Conservation (phyloP, 2,888 invertebrate genomes). For the Leptinotarsa haldemani region DNA sequence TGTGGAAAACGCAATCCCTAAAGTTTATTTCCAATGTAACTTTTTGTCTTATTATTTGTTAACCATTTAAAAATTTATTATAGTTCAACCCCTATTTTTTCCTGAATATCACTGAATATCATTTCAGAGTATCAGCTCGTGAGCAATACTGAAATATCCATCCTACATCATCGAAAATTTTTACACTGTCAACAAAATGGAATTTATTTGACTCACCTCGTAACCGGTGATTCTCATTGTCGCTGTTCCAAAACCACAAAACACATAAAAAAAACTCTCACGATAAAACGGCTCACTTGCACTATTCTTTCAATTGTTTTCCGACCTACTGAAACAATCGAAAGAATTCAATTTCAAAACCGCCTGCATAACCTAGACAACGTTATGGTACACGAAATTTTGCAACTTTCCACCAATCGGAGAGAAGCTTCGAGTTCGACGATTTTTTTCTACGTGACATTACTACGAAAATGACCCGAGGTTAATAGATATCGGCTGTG, state of each 20-base stretch:
- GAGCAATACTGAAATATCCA: too few species aligned
- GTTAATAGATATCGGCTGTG: constrained; percentile 30
- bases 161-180: too few species aligned
- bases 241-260: constrained; percentile 1
- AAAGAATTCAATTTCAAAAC: constrained; percentile 32
- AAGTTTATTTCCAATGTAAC: too few species aligned
- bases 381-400: constrained; percentile 29
- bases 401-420: constrained; percentile 33
- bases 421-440: constrained; percentile 16
- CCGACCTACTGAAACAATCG: constrained; percentile 25
- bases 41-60: too few species aligned
- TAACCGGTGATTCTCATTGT: constrained; percentile 33
- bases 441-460: constrained; percentile 27
- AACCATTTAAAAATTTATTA: too few species aligned
- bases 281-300: constrained; percentile 24
- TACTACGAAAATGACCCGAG: constrained; percentile 33
- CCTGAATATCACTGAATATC: too few species aligned
- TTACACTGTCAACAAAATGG: too few species aligned
- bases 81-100: too few species aligned
- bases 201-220: constrained; percentile 28
- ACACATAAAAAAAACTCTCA: constrained; percentile 27
- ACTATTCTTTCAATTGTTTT: constrained; percentile 32
- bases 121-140: too few species aligned
- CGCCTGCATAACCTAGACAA: constrained; percentile 30
- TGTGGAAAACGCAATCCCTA: too few species aligned